phyloP scores from a whole-genome alignment of 2,888 invertebrate genomes.

The Spialia ferax region DNA sequence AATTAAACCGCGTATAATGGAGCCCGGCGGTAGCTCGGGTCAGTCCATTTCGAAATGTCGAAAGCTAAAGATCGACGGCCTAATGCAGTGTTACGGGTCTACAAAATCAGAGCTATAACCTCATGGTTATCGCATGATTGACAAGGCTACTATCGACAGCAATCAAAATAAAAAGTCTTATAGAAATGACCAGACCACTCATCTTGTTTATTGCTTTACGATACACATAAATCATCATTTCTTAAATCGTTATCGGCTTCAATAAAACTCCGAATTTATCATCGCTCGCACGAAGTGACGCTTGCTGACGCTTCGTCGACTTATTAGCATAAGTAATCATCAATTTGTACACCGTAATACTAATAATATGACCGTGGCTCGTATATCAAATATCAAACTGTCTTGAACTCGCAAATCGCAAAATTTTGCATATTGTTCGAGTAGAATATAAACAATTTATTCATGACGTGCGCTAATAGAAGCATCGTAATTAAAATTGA shows the following conservation, averaged over 20 bases:
- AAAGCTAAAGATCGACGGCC: constrained; percentile 10
- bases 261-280: constrained; percentile 39
- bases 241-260: constrained; percentile 30
- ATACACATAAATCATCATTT: constrained; percentile 32
- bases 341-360: constrained; percentile 35
- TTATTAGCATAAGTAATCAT: constrained; percentile 38
- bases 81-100: neutral
- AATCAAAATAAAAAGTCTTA: constrained; percentile 26
- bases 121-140: constrained; percentile 12
- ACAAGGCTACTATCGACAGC: constrained; percentile 24
- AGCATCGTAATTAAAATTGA: constrained; percentile 67
- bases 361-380: constrained; percentile 8
- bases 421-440: constrained; percentile 30
- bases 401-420: constrained; percentile 21
- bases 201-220: constrained; percentile 34
- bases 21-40: constrained; percentile 5
- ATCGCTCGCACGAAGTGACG: constrained; percentile 35
- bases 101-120: neutral
- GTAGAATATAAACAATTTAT: constrained; percentile 18
- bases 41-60: constrained; percentile 7
- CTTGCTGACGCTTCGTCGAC: constrained; percentile 26
- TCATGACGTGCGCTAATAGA: constrained; percentile 9
- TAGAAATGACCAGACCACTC: constrained; percentile 19
- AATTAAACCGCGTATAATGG: constrained; percentile 24
- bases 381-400: constrained; percentile 17